Conservation (phyloP, 64 coral and sea anemone genomes). For the Stichodactyla mertensii region DNA sequence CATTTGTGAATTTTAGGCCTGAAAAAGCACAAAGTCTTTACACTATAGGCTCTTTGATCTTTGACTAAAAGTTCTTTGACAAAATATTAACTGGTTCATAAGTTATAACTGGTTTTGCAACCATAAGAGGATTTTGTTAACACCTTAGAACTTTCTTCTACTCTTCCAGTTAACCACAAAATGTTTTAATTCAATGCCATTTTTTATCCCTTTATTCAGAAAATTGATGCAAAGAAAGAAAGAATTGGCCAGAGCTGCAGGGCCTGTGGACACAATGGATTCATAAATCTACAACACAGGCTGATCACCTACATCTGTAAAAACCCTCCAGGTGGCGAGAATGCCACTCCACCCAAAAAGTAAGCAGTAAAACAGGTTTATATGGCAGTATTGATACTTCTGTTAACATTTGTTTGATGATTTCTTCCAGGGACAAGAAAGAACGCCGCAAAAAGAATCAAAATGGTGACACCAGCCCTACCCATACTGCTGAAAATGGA, state of each 20-base stretch:
- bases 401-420: no score
- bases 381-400: no score
- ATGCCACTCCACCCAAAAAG: conserved; percentile 93
- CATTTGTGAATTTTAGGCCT: no score
- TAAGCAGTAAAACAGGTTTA: conserved; percentile 33
- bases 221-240: conserved; percentile 75
- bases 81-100: no score
- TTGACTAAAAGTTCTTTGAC: no score
- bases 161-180: no score
- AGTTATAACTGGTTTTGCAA: no score
- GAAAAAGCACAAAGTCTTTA: no score
- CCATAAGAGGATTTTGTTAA: no score
- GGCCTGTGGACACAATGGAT: conserved; percentile 83
- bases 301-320: conserved; percentile 95
- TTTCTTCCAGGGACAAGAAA: conserved; percentile 70
- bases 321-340: conserved; percentile 82
- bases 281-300: conserved; percentile 79
- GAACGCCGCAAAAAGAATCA: conserved; percentile 61
- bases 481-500: conserved; percentile 44
- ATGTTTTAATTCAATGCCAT: no score
- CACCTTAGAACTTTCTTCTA: no score
- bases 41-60: no score
- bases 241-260: conserved; percentile 88
- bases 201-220: conserved; percentile 15
- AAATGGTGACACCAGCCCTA: conserved; percentile 93